phyloP scores from a whole-genome alignment of 2,113 vertebrate genomes.

The Murina feae region DNA sequence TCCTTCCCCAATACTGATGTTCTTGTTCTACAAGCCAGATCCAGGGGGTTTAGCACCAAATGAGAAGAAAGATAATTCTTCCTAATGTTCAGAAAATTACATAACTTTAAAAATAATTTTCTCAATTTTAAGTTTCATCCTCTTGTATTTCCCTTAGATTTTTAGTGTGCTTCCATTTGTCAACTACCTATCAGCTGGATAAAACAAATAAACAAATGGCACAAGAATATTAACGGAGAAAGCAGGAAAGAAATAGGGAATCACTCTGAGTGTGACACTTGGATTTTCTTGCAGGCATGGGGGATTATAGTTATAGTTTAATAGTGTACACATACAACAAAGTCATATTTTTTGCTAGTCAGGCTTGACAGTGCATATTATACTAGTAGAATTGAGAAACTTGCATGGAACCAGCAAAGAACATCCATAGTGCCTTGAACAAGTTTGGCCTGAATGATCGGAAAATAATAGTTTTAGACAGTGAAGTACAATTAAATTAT shows the following conservation, averaged over 20 bases:
- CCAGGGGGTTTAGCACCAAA: not conserved
- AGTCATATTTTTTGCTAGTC: slow-evolving; percentile 32
- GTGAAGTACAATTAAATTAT: not conserved
- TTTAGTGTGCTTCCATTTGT: not conserved
- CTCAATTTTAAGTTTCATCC: not conserved
- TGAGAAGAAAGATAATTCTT: not conserved
- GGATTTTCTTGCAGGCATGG: not conserved
- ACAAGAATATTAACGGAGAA: not conserved
- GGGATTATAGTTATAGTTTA: slow-evolving; percentile 4
- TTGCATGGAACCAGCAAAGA: not conserved
- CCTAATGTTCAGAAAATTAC: not conserved
- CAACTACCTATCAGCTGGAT: slow-evolving; percentile 12
- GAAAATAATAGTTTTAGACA: not conserved
- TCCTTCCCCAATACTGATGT: not conserved
- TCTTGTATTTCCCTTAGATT: not conserved
- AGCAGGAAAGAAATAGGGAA: not conserved
- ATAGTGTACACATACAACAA: not conserved
- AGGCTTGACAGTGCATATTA: not conserved
- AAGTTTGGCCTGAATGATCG: not conserved
- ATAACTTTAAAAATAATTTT: not conserved
- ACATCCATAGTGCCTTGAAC: not conserved
- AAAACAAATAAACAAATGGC: slow-evolving; percentile 34
- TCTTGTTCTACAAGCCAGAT: not conserved
- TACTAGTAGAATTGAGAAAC: not conserved
- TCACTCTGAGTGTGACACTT: not conserved